phyloP scores from a whole-genome alignment of 2,888 invertebrate species.

The Latheticus oryzae region DNA sequence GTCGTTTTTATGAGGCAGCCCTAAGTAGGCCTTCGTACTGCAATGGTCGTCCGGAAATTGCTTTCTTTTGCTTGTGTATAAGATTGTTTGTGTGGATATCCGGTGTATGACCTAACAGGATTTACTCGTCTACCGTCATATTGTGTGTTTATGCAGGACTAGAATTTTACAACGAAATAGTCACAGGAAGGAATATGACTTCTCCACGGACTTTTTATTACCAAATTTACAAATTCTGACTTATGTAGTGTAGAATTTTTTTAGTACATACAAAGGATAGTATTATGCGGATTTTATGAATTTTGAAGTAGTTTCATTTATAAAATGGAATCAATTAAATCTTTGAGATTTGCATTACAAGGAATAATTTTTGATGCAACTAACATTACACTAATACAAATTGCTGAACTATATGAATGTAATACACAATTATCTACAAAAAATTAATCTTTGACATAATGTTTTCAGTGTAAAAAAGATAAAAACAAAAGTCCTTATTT shows the following conservation, averaged over 20 bases:
- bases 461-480: no score
- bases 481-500: no score
- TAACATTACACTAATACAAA: no score
- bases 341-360: no score
- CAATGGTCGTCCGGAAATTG: slow-evolving; percentile 35
- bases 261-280: no score
- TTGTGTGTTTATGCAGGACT: slow-evolving; percentile 34
- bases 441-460: no score
- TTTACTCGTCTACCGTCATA: slow-evolving; percentile 31
- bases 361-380: no score
- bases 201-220: slow-evolving; percentile 9
- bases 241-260: slow-evolving; percentile 4
- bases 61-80: slow-evolving; percentile 35
- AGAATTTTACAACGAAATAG: slow-evolving; percentile 27
- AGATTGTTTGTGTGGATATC: slow-evolving; percentile 23
- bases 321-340: no score
- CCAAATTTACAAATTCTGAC: slow-evolving; percentile 11
- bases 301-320: no score
- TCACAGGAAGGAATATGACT: slow-evolving; percentile 8
- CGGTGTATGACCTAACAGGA: slow-evolving; percentile 32
- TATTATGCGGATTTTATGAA: no score
- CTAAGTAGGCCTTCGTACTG: slow-evolving; percentile 36
- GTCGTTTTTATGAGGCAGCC: slow-evolving; percentile 42
- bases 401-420: no score
- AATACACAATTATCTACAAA: no score